These are phyloP conservation scores for Xenotilapia longispinis DNA, from an alignment of 2,113 vertebrate species.

Conservation along the genomic window DNA sequence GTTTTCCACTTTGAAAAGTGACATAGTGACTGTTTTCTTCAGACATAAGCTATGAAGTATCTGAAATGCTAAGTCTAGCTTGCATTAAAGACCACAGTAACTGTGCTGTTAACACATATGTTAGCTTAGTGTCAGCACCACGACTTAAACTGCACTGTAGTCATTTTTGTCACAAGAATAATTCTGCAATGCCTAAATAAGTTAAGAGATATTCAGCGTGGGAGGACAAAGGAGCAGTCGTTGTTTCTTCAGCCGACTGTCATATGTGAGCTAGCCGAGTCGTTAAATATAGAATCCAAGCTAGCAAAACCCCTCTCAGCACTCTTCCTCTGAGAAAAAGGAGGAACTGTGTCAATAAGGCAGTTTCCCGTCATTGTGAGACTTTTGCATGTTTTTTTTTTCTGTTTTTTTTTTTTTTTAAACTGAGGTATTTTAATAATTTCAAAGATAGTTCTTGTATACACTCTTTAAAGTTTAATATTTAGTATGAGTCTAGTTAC, in stretches of 20 bases:
- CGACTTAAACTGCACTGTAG: not conserved
- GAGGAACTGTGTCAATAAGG: constrained; percentile 39
- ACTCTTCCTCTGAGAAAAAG: constrained; percentile 48
- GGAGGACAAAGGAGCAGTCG: not conserved
- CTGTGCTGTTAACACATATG: not conserved
- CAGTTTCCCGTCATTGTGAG: constrained; percentile 48
- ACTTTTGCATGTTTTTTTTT: not conserved
- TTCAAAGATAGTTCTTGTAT: not conserved
- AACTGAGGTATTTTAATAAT: not conserved
- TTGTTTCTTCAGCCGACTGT: not conserved
- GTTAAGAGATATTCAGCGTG: not conserved
- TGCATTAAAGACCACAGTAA: not conserved
- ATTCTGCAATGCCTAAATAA: not conserved
- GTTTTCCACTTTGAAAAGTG: not conserved
- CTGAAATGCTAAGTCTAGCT: not conserved
- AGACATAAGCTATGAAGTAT: not conserved
- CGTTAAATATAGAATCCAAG: constrained; percentile 27
- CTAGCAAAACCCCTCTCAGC: not conserved
- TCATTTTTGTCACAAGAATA: not conserved
- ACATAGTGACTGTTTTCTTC: not conserved
- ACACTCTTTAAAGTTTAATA: not conserved
- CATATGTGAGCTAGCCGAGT: not conserved
- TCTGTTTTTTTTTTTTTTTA: rapidly evolving
- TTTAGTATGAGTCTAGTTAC: not conserved
- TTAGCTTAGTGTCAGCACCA: not conserved